Evolutionary conservation across 2,888 invertebrate species (phyloP), one percentile per base, ranked within the genome.

Genomic region (Cephalotes varians): DNA sequence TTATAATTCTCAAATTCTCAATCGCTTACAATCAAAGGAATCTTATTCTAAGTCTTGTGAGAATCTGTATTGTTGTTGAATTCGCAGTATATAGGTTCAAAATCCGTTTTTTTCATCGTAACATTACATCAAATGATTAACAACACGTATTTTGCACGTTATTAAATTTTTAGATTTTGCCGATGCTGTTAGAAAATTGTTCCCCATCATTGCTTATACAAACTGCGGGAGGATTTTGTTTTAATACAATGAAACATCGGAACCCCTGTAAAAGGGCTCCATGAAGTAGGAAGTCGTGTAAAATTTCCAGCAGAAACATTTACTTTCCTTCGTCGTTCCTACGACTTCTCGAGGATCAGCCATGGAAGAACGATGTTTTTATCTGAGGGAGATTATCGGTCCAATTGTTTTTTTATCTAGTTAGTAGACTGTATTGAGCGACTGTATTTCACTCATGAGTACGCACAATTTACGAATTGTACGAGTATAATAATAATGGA

Each of bases 241-340:
- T 79, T 58, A 56, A 67, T 31, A 58, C 65, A 34, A 15, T 12
- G 51, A 77, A 79, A 79, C 44, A 51, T 10, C 65, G 28, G 28
- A 54, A 31, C 51, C 40, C 2, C 18, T 44, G 62, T 62, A 79
- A 67, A 79, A 51, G 28, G 44, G 47, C 67, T 34, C 74, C 34
- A 51, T 34, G 69, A 67, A 81, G 76, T 82, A 81, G 64, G 51
- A 76, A 76, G 82, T 73, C 54, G 47, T 62, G 83, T 58, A 73
- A 82, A 84, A 69, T 84, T 83, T 80, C 62, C 44, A 65, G 82
- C 49, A 79, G 84, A 86, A 82, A 84, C 74, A 80, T 84, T 85
- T 82, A 86, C 79, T 72, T 60, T 51, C n/a, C 40, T 82, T 51
- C 79, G 44, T 51, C 79, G 44, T 56, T 79, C 44, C 56, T 47